Conservation (phyloP, 2,797 vertebrate species). For the Picus viridis region DNA sequence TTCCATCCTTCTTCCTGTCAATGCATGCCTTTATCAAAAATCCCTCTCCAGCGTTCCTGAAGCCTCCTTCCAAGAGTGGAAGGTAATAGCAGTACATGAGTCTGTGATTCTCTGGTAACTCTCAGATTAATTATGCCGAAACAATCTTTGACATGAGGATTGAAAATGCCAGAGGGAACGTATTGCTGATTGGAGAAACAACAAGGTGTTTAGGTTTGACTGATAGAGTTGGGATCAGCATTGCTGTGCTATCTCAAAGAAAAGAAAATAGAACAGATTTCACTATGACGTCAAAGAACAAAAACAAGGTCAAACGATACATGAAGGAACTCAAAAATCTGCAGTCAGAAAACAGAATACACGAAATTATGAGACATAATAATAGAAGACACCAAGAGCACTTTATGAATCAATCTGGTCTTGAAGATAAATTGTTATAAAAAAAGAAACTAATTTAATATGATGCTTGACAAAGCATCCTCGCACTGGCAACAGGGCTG, state of each 20-base stretch:
- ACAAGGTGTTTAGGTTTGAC: neutral
- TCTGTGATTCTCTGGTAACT: neutral
- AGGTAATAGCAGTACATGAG: neutral
- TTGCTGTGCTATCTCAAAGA: neutral
- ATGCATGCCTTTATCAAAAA: no score
- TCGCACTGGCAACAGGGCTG: no score
- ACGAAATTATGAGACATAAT: neutral
- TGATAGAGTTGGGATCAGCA: neutral
- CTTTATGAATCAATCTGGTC: neutral
- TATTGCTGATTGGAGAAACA: neutral
- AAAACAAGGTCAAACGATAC: neutral
- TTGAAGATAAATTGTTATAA: neutral
- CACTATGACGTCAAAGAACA: neutral
- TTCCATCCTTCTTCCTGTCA: no score
- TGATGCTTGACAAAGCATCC: no score
- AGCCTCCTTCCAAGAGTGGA: no score
- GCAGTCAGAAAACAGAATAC: neutral
- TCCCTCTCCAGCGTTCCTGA: no score
- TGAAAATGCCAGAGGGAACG: neutral
- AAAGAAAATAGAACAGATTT: neutral
- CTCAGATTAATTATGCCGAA: conserved; percentile 12
- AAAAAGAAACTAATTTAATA: neutral
- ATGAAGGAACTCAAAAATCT: neutral
- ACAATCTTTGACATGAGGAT: neutral
- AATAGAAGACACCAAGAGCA: neutral